Evolutionary conservation across 2,888 invertebrate species (phyloP), one percentile per base, ranked within the genome.

Genomic region (Stenolophus ochropezus): DNA sequence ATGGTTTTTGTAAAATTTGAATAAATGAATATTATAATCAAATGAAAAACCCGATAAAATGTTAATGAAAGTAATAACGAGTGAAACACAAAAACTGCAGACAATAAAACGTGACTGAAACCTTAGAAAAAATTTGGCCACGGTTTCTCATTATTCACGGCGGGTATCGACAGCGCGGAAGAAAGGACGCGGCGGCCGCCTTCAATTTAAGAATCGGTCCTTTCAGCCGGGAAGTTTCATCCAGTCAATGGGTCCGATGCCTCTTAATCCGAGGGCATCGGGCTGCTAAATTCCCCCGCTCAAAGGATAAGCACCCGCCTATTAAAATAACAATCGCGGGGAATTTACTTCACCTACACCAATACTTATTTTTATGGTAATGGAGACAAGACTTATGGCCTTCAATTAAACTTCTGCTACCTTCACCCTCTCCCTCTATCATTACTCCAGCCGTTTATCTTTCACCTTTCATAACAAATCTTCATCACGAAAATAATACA

Each of bases 181-280:
- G 23, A 51, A 74, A 58, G 21, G 69, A 16, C 42, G 69, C 18
- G 18, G 69, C 27, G 16, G 8, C 33, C 20, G 78, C 61, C 65
- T 78, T 78, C 78, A 65, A 78, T 78, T 78, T 78, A 58, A 78
- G 78, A 78, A 65, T 78, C 61, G 65, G 47, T 78, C 78, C 65
- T 78, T 78, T 78, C 78, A 78, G 65, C 49, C 65, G 58, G 78
- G 16, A 79, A 79, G 69, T 71, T 79, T 71, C 65, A 79, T 69
- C 69, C 79, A 79, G 69, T 79, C 79, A 71, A 79, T 79, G 71
- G 73, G 21, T 73, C 23, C 80, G 58, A 80, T 80, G 58, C 73
- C 80, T 73, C 80, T 80, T 80, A 73, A 80, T 80, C 58, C 80
- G 33, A 42, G 47, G 23, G 80, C 73, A 80, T 80, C 73, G 80